A percentile compares a stretch with the other conserved stretches of the same genome.
Evolutionary conservation across 1,140 invertebrate species (phyloP).

Genomic region (Drosophila trapezifrons): DNA sequence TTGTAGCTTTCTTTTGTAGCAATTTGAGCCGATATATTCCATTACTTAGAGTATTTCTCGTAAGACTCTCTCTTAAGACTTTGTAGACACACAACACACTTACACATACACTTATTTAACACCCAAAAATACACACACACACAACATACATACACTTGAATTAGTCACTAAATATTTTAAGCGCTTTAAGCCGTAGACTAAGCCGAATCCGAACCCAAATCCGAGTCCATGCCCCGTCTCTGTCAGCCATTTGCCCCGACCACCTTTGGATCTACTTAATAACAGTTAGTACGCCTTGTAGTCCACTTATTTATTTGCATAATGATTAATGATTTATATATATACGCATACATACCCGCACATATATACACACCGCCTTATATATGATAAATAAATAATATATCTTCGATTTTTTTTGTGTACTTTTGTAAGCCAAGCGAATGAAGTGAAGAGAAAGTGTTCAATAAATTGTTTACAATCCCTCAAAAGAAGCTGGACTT

Average conservation of each 20-base stretch:
- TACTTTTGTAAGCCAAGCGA: constrained; percentile 59
- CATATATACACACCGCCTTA: constrained; percentile 51
- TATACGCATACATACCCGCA: constrained; percentile 47
- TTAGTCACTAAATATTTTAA: constrained; percentile 83
- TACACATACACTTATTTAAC: constrained; percentile 13
- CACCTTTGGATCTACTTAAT: constrained; percentile 33
- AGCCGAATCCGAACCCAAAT: constrained; percentile 36
- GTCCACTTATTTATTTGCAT: constrained; percentile 57
- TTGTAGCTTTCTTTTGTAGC: constrained; percentile 37
- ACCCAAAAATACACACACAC: constrained; percentile 31
- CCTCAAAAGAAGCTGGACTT: background rate
- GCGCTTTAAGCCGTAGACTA: constrained; percentile 76
- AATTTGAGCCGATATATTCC: constrained; percentile 36
- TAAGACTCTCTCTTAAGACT: constrained; percentile 58
- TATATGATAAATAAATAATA: constrained; percentile 24
- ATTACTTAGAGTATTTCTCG: constrained; percentile 51
- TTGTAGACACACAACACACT: constrained; percentile 39
- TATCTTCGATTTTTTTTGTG: constrained; percentile 59
- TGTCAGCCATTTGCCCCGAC: constrained; percentile 25
- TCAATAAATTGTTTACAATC: constrained; percentile 56
- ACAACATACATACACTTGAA: constrained; percentile 58
- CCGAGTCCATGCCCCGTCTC: constrained; percentile 18
- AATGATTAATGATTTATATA: constrained; percentile 52
- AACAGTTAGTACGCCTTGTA: constrained; percentile 52
- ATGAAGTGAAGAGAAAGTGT: constrained; percentile 45